Evolutionary conservation across 1,140 invertebrate genomes (phyloP).

Genomic region (Musca vetustissima): DNA sequence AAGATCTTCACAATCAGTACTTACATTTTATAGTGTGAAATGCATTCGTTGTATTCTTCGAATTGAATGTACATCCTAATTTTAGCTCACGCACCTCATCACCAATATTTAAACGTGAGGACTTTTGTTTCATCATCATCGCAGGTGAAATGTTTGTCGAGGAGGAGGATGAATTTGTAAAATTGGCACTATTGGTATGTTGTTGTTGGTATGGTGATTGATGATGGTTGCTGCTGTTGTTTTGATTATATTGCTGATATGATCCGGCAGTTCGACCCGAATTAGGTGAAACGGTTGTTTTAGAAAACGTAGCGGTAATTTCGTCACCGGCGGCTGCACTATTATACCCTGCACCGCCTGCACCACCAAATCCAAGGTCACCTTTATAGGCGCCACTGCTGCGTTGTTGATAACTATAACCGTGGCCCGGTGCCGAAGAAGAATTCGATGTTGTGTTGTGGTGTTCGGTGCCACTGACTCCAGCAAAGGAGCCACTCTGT

Average conservation of each 20-base stretch:
- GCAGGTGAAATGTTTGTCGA: slow-evolving; percentile 20
- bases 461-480: slow-evolving; percentile 8
- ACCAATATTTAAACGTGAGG: slow-evolving; percentile 65
- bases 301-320: slow-evolving; percentile 16
- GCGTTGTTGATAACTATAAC: slow-evolving; percentile 21
- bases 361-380: slow-evolving; percentile 7
- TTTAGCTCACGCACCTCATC: slow-evolving; percentile 77
- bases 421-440: background rate
- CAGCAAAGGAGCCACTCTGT: slow-evolving; percentile 18
- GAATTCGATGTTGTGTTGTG: too few species aligned
- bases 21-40: slow-evolving; percentile 90
- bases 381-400: slow-evolving; percentile 13
- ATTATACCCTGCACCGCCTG: background rate
- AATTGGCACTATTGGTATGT: slow-evolving; percentile 27
- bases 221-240: slow-evolving; percentile 28
- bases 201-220: slow-evolving; percentile 29
- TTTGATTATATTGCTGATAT: slow-evolving; percentile 29
- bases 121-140: slow-evolving; percentile 53
- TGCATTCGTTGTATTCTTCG: slow-evolving; percentile 60
- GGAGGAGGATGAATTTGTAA: slow-evolving; percentile 23
- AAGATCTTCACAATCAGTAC: too few species aligned
- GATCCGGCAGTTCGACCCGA: slow-evolving; percentile 1
- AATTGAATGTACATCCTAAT: slow-evolving; percentile 78
- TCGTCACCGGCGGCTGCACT: slow-evolving; percentile 1
- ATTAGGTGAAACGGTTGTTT: slow-evolving; percentile 22